Base-by-base conservation (phyloP, 2,888 invertebrate species). In the Caenorhabditis imperialis region DNA sequence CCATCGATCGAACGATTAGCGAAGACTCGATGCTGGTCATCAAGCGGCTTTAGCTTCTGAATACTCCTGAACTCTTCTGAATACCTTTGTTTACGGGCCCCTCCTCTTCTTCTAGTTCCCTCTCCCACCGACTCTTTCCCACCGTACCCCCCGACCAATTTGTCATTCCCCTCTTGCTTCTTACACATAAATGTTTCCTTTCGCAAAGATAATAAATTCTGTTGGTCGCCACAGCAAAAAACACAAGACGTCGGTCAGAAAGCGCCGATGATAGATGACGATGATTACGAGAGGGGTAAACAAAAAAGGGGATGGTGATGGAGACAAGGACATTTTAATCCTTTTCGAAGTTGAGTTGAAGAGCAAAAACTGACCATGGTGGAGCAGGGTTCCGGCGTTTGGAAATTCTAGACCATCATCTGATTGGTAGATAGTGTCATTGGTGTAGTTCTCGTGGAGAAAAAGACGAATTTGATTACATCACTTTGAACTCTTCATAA, bases 1-100 rank as follows among this genome's bases (percentile, higher is more conserved):
- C 79, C 33, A 79, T 79, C 47, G 79, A 79, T 73, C 69, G 79
- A 44, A 79, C 79, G 20, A 77, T 79, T 55, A 79, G 79, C 60
- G 79, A 79, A 67, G 75, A 79, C 40, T 79, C 78, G 42, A 55
- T 79, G 61, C 44, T 74, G 22, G 58, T 74, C 40, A 63, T 79
- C 40, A 67, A 67, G 23, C 25, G 69, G 61, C 40, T 75, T 14
- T 77, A 71, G 57, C 22, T 33, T 44, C 25, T 33, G 30, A 7
- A 7, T 7, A 10, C 10, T 30, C 10, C 10, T 30, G 7, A 30
- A 30, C 6, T 10, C 7, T 30, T 30, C 10, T 30, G 6, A 6
- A 30, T 7, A 30, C 30, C 22, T 33, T 42, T 22, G 1, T 27
- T 51, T n/a, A n/a, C n/a, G n/a, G n/a, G n/a, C n/a, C n/a, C n/a